These are phyloP conservation scores for Ennomos erosarius DNA, from an alignment of 2,888 invertebrate genomes.

Conservation along the genomic window DNA sequence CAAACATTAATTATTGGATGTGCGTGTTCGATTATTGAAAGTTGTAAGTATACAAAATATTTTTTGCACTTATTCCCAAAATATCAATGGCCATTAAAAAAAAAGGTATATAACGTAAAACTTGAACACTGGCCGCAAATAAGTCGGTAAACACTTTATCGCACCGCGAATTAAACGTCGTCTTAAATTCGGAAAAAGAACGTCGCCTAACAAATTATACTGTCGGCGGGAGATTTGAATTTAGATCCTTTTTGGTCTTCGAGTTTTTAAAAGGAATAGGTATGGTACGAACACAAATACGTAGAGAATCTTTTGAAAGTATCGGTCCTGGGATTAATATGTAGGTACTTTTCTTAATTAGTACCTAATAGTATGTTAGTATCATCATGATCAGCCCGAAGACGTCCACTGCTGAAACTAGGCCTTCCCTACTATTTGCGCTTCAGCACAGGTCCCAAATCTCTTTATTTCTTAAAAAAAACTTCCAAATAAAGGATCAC, in stretches of 20 bases:
- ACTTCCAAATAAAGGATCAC: no score
- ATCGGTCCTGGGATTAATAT: not conserved
- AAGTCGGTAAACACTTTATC: slow-evolving; percentile 76
- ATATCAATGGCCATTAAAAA: slow-evolving; percentile 3
- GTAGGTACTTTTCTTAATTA: no score
- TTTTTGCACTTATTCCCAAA: not conserved
- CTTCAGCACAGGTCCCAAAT: no score
- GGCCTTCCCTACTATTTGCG: no score
- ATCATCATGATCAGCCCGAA: no score
- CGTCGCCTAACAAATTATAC: slow-evolving; percentile 55
- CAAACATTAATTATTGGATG: no score
- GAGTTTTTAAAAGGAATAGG: slow-evolving; percentile 47
- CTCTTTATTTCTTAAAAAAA: no score
- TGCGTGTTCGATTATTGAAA: no score
- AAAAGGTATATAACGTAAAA: not conserved
- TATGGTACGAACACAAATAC: slow-evolving; percentile 22
- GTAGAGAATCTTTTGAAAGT: slow-evolving; percentile 17
- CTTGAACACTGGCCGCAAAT: slow-evolving; percentile 50
- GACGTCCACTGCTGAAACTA: no score
- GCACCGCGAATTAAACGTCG: slow-evolving; percentile 55
- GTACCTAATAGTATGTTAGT: no score
- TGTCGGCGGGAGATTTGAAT: slow-evolving; percentile 60
- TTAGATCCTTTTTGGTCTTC: slow-evolving; percentile 57
- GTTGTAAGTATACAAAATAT: not conserved
- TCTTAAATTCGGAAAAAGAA: slow-evolving; percentile 70